Conservation (phyloP, 2,888 invertebrate genomes). For the Microdon myrmicae region DNA sequence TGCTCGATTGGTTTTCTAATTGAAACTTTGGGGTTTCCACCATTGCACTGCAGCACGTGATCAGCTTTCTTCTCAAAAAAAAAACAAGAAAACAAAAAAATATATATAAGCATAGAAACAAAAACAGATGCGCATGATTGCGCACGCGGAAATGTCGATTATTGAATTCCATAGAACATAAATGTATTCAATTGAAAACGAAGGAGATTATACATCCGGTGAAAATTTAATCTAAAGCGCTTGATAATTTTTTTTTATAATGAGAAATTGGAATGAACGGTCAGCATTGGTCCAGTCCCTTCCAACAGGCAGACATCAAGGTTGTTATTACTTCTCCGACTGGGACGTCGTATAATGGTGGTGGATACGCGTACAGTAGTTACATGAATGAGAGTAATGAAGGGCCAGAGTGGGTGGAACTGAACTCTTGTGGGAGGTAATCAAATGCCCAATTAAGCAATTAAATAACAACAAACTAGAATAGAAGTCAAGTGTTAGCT, state of each 20-base stretch:
- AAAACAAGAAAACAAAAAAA: neutral
- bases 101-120: neutral
- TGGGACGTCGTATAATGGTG: slow-evolving; percentile 5
- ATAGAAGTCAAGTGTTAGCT: slow-evolving; percentile 15
- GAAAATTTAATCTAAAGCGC: neutral
- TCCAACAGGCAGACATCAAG: slow-evolving; percentile 10
- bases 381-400: no score
- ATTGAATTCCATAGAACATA: slow-evolving; percentile 21
- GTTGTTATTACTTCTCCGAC: slow-evolving; percentile 11
- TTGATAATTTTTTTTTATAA: slow-evolving; percentile 17
- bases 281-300: no score
- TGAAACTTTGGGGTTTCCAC: slow-evolving; percentile 27
- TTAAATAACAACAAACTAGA: slow-evolving; percentile 27
- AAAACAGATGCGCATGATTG: neutral
- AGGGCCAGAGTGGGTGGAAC: neutral
- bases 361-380: neutral
- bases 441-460: slow-evolving; percentile 42
- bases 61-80: slow-evolving; percentile 20
- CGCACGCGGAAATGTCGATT: slow-evolving; percentile 18
- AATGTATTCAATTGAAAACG: slow-evolving; percentile 9
- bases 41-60: slow-evolving; percentile 33
- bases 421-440: slow-evolving; percentile 7
- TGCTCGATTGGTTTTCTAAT: slow-evolving; percentile 37
- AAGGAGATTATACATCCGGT: neutral
- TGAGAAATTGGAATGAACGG: no score